Percentiles rank a stretch among this genome's conserved stretches.
Conservation (phyloP, 1,140 invertebrate genomes). For the Bombus huntii region DNA sequence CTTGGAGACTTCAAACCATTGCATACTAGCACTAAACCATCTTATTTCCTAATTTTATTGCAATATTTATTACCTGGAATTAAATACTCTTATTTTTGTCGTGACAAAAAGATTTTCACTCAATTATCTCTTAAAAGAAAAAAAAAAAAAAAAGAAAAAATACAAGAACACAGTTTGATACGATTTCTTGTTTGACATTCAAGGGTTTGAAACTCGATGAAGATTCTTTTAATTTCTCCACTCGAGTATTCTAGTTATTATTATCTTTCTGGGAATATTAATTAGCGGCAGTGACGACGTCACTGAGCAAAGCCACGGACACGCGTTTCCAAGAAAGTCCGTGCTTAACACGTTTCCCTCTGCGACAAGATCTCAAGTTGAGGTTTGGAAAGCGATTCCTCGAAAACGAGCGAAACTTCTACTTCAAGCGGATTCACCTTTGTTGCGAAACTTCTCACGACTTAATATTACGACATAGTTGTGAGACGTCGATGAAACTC, state of each 20-base stretch:
- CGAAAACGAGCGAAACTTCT: neutral
- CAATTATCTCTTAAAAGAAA: too few species aligned
- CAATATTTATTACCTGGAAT: too few species aligned
- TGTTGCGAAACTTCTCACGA: neutral
- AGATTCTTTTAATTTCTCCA: neutral
- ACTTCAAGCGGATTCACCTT: neutral
- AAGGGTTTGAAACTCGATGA: neutral
- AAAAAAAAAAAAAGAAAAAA: neutral
- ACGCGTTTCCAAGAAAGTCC: slow-evolving; percentile 15
- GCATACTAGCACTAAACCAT: too few species aligned
- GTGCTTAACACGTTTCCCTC: slow-evolving; percentile 7
- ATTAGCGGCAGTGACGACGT: slow-evolving; percentile 16
- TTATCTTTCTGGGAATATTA: slow-evolving; percentile 45
- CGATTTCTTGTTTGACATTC: neutral
- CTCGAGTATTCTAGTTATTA: slow-evolving; percentile 9
- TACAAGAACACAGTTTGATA: neutral
- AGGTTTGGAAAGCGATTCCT: slow-evolving; percentile 8
- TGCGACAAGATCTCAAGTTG: neutral
- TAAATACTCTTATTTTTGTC: too few species aligned
- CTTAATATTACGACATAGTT: slow-evolving; percentile 1
- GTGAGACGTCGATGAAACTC: neutral
- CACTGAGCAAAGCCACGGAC: neutral
- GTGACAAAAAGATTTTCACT: neutral
- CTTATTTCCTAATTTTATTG: too few species aligned
- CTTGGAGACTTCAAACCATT: too few species aligned